These are phyloP conservation scores for Scomberomorus guttatus DNA, from an alignment of 2,797 vertebrate species.

Conservation along the genomic window DNA sequence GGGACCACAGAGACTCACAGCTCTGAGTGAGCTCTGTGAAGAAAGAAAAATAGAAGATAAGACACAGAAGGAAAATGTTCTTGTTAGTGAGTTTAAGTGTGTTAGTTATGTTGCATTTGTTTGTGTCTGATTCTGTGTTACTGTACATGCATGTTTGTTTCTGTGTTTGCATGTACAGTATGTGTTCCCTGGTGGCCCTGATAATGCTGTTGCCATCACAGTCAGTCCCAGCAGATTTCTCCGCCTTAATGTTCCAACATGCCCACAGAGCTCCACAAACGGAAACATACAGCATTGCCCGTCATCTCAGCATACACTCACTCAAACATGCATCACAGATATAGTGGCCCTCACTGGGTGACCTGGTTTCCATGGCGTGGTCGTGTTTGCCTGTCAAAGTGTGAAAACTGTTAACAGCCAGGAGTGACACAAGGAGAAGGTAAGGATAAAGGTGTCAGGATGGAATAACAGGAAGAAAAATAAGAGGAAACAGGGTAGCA, in stretches of 20 bases:
- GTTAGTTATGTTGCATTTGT: background rate
- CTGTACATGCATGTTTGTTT: conserved; percentile 17
- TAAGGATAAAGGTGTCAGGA: background rate
- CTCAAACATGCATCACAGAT: conserved; percentile 18
- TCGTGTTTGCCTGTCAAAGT: conserved; percentile 23
- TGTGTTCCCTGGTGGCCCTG: conserved; percentile 19
- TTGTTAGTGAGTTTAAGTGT: background rate
- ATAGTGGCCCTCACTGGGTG: conserved; percentile 24
- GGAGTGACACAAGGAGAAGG: background rate
- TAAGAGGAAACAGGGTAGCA: background rate
- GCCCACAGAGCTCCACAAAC: conserved; percentile 28
- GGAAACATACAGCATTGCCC: conserved; percentile 31
- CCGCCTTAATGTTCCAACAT: conserved; percentile 32
- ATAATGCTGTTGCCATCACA: conserved; percentile 44
- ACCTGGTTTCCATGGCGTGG: conserved; percentile 36
- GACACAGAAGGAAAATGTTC: background rate
- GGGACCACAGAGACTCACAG: background rate
- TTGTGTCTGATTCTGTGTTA: background rate
- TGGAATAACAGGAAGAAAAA: background rate
- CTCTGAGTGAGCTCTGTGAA: background rate
- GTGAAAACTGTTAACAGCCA: conserved; percentile 11
- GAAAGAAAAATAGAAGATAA: background rate
- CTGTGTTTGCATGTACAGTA: conserved; percentile 21
- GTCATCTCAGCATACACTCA: background rate
- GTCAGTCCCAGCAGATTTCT: conserved; percentile 46